Conservation (phyloP, 2,797 vertebrate species). For the Falco berigora region DNA sequence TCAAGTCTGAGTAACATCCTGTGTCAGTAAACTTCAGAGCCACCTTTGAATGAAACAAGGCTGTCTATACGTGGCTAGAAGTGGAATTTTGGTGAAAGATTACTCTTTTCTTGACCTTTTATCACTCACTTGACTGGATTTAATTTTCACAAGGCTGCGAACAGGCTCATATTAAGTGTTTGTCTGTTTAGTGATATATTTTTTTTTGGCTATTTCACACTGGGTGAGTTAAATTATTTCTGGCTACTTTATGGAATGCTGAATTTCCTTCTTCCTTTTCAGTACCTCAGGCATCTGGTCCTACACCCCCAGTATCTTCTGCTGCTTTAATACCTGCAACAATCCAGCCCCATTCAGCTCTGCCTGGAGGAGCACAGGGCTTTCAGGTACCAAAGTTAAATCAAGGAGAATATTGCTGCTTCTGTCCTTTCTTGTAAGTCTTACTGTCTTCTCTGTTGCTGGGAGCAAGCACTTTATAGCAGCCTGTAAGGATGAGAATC, state of each 20-base stretch:
- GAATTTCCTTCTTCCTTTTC: slow-evolving; percentile 11
- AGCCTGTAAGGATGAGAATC: neutral
- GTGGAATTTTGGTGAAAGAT: neutral
- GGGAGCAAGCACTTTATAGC: neutral
- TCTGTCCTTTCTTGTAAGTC: neutral
- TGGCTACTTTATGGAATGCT: neutral
- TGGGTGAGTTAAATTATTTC: neutral
- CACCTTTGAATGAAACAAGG: neutral
- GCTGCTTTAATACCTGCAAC: slow-evolving; percentile 81
- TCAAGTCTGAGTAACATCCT: neutral
- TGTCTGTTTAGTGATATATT: neutral
- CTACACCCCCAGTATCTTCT: slow-evolving; percentile 65
- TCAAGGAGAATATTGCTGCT: neutral
- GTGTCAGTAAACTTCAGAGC: neutral
- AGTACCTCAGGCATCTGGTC: slow-evolving; percentile 72
- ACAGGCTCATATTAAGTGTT: neutral
- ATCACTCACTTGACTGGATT: neutral
- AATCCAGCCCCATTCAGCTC: slow-evolving; percentile 71
- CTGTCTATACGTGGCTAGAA: neutral
- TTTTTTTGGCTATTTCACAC: neutral
- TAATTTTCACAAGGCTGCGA: neutral
- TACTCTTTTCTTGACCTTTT: neutral
- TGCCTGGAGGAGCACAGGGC: slow-evolving; percentile 76
- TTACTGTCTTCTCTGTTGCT: neutral
- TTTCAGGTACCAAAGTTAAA: slow-evolving; percentile 81